phyloP scores from a whole-genome alignment of 2,113 vertebrate genomes.

The Dascyllus trimaculatus region DNA sequence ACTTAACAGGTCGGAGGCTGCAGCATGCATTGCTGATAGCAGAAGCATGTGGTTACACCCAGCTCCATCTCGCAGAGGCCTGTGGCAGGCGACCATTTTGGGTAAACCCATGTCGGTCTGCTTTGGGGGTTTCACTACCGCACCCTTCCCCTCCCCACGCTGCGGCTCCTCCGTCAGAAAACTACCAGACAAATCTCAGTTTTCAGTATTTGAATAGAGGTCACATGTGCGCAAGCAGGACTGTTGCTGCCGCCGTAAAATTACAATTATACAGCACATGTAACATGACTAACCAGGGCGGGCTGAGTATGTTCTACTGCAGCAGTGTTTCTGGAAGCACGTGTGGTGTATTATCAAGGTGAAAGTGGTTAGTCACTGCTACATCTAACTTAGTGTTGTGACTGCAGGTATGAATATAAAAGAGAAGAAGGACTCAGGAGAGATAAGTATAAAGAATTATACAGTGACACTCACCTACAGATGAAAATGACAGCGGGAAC shows the following conservation, averaged over 20 bases:
- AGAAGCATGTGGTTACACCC: conserved; percentile 70
- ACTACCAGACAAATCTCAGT: conserved; percentile 51
- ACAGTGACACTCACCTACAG: conserved; percentile 78
- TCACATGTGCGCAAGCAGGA: background rate
- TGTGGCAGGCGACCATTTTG: conserved; percentile 77
- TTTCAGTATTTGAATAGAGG: conserved; percentile 11
- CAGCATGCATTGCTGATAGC: conserved; percentile 38
- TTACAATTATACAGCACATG: conserved; percentile 23
- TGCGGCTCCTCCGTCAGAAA: conserved; percentile 49
- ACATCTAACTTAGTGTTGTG: conserved; percentile 35
- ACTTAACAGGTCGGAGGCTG: conserved; percentile 10
- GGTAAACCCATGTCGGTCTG: conserved; percentile 76
- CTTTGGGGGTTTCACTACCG: conserved; percentile 67
- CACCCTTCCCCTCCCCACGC: conserved; percentile 50
- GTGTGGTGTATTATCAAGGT: conserved; percentile 29
- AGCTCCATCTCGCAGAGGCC: conserved; percentile 62
- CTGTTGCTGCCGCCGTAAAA: background rate
- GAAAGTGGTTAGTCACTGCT: background rate
- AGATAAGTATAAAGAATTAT: background rate
- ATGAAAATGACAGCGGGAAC: conserved; percentile 33
- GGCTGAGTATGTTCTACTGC: conserved; percentile 7
- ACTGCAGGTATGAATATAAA: conserved; percentile 16
- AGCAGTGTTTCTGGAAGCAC: background rate
- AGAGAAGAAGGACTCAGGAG: background rate
- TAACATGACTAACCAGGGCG: conserved; percentile 16